Conservation (phyloP, 2,888 invertebrate species). For the Bembecia ichneumoniformis region DNA sequence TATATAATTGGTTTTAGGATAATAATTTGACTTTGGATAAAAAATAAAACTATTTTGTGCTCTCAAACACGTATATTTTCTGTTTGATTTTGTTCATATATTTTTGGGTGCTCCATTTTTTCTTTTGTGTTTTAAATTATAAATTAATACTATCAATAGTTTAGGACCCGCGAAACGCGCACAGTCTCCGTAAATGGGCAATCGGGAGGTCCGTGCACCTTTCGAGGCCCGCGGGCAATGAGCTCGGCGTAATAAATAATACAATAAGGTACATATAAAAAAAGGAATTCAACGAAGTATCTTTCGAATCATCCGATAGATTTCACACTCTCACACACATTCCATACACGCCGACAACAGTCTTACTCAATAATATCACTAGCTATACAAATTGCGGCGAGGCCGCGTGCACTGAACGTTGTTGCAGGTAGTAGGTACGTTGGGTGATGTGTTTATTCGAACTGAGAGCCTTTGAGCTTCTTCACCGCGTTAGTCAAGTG, state of each 20-base stretch:
- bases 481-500: constrained; percentile 90
- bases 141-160: constrained; percentile 66
- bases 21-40: not conserved
- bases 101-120: constrained; percentile 71
- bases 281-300: constrained; percentile 59
- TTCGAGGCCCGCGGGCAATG: constrained; percentile 63
- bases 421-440: constrained; percentile 24
- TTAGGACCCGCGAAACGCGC: constrained; percentile 45
- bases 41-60: constrained; percentile 45
- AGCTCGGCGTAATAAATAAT: constrained; percentile 59
- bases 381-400: constrained; percentile 64
- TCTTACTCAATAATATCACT: constrained; percentile 69
- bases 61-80: constrained; percentile 68
- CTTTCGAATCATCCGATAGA: constrained; percentile 65
- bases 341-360: constrained; percentile 56
- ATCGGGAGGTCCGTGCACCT: constrained; percentile 49
- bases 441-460: constrained; percentile 54
- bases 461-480: constrained; percentile 82
- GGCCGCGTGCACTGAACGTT: constrained; percentile 58
- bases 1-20: too few species aligned
- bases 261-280: constrained; percentile 49
- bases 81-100: constrained; percentile 49
- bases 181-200: constrained; percentile 65
- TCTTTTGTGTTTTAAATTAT: constrained; percentile 58
- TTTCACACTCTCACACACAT: constrained; percentile 53